These are phyloP conservation scores for Lepus timidus DNA, from an alignment of 2,113 vertebrate genomes.

Conservation along the genomic window DNA sequence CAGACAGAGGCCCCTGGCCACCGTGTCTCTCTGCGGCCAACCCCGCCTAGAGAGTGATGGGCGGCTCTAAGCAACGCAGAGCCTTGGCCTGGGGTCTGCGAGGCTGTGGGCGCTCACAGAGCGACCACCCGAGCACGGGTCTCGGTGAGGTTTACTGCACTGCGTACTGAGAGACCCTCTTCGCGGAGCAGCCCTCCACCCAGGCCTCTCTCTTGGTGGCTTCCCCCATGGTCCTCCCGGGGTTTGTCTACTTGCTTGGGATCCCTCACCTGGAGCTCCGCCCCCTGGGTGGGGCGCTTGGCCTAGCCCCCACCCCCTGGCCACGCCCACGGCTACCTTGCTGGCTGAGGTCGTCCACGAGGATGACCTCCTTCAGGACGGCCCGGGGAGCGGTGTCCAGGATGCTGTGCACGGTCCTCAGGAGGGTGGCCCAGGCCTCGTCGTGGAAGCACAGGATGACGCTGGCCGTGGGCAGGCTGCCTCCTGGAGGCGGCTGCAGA, in stretches of 20 bases:
- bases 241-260: not conserved
- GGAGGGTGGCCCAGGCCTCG: constrained; percentile 92
- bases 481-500: constrained; percentile 86
- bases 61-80: not conserved
- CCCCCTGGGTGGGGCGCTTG: not conserved
- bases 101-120: not conserved
- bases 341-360: constrained; percentile 94
- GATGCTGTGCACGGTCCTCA: constrained; percentile 93
- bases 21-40: not conserved
- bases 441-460: constrained; percentile 93
- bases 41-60: not conserved
- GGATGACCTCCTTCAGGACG: constrained; percentile 91
- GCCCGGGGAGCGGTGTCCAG: constrained; percentile 89
- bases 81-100: not conserved
- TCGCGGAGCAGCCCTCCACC: too few species aligned
- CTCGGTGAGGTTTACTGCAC: not conserved
- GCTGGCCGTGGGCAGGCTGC: constrained; percentile 90
- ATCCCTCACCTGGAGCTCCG: not conserved
- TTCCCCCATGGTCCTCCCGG: not conserved
- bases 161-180: not conserved
- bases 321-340: constrained; percentile 85
- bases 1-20: not conserved
- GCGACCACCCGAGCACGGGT: not conserved
- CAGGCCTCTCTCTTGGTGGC: too few species aligned
- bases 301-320: too few species aligned